Evolutionary conservation across 2,113 vertebrate species (phyloP).

Genomic region (Sus scrofa): DNA sequence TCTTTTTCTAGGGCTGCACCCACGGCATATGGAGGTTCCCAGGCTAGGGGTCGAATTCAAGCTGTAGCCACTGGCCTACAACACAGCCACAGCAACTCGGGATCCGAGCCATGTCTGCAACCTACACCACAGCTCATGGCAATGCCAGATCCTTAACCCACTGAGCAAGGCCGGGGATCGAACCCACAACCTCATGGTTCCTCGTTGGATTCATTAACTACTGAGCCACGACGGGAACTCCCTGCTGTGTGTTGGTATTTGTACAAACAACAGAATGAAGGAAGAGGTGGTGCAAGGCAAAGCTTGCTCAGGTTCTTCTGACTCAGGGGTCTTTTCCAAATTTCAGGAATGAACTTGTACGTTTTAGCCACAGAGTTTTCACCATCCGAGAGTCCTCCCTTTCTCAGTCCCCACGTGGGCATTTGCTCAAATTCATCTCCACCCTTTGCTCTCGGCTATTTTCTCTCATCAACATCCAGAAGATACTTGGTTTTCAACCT

Average conservation of each 20-base stretch:
- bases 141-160: too few relatives aligned
- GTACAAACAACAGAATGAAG: neutral
- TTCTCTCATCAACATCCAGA: neutral
- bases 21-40: too few relatives aligned
- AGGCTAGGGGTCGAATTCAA: too few relatives aligned
- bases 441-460: neutral
- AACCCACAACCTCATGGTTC: too few relatives aligned
- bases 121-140: too few relatives aligned
- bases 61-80: too few relatives aligned
- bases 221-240: neutral
- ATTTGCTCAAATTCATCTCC: neutral
- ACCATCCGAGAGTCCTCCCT: neutral
- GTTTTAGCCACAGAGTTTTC: rapidly evolving
- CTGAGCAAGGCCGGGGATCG: too few relatives aligned
- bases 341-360: neutral
- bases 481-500: neutral
- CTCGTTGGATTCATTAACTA: neutral
- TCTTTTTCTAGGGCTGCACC: too few relatives aligned
- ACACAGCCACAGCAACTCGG: too few relatives aligned
- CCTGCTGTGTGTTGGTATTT: too few relatives aligned
- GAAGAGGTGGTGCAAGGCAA: neutral
- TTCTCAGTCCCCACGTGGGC: rapidly evolving
- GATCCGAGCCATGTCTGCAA: too few relatives aligned
- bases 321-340: neutral
- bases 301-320: neutral